These are phyloP conservation scores for Malacosoma neustria DNA, from an alignment of 2,888 invertebrate species.

Conservation along the genomic window DNA sequence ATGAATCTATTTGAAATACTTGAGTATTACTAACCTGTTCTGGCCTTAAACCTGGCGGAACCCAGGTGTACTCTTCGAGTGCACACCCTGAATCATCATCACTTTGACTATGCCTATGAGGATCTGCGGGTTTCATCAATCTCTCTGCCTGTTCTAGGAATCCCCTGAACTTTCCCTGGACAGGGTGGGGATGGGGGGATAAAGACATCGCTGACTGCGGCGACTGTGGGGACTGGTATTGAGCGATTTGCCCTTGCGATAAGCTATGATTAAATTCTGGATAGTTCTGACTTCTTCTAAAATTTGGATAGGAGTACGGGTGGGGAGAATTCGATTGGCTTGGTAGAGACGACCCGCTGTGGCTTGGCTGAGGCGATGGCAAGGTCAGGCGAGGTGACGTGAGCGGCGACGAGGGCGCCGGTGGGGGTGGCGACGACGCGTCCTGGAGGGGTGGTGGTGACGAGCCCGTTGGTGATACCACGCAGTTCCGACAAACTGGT, in stretches of 20 bases:
- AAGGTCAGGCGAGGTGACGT: conserved; percentile 46
- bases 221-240: conserved; percentile 52
- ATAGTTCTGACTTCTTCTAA: conserved; percentile 42
- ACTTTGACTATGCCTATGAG: conserved; percentile 91
- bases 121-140: conserved; percentile 79
- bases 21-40: conserved; percentile 96
- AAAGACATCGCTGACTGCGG: conserved; percentile 63
- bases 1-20: too few species aligned
- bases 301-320: conserved; percentile 58
- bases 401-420: conserved; percentile 49
- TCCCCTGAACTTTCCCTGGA: conserved; percentile 59
- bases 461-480: conserved; percentile 71
- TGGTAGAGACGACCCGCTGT: conserved; percentile 49
- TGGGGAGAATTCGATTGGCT: conserved; percentile 58
- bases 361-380: conserved; percentile 60
- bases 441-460: conserved; percentile 57
- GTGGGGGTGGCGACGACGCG: conserved; percentile 51
- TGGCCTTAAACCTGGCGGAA: conserved; percentile 95
- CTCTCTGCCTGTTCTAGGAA: conserved; percentile 71
- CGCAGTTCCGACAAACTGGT: conserved; percentile 89
- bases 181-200: conserved; percentile 55
- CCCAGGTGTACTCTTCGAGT: conserved; percentile 98
- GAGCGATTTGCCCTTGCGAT: conserved; percentile 42
- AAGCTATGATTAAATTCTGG: conserved; percentile 49
- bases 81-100: conserved; percentile 99